Evolutionary conservation across 2,113 vertebrate genomes (phyloP).

Genomic region (Callipepla californica): DNA sequence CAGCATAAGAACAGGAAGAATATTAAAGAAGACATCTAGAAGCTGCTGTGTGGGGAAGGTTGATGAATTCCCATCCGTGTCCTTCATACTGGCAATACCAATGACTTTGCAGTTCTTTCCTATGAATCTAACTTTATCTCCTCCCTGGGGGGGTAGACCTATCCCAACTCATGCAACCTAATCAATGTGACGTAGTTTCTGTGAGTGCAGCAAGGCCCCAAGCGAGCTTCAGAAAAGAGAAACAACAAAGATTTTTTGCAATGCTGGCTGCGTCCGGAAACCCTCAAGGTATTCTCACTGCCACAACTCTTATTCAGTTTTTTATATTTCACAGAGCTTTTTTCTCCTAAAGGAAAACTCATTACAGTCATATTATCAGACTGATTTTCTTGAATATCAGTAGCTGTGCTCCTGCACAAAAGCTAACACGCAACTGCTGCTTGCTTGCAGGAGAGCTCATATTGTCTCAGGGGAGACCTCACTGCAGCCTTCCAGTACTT

Average conservation of each 20-base stretch:
- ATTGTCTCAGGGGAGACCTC: no score
- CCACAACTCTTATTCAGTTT: not conserved
- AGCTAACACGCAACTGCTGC: not conserved
- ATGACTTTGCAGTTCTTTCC: accelerated
- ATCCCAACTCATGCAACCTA: not conserved
- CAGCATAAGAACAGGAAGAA: not conserved
- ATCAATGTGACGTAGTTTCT: not conserved
- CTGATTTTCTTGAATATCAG: not conserved
- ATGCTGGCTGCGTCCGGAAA: not conserved
- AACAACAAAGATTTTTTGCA: not conserved
- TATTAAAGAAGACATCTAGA: not conserved
- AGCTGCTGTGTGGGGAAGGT: not conserved
- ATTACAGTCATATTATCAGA: not conserved
- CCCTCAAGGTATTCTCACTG: not conserved
- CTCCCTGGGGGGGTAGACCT: not conserved
- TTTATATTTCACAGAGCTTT: not conserved
- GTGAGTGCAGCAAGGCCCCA: not conserved
- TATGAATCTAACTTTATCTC: not conserved
- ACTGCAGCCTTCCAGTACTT: no score
- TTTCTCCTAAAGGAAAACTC: not conserved
- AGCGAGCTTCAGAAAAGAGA: not conserved
- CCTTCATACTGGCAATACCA: not conserved
- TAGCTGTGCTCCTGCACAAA: not conserved
- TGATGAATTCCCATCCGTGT: not conserved
- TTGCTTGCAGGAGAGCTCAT: not conserved